These are phyloP conservation scores for Cygnus olor DNA, from an alignment of 2,797 vertebrate species.

Conservation along the genomic window DNA sequence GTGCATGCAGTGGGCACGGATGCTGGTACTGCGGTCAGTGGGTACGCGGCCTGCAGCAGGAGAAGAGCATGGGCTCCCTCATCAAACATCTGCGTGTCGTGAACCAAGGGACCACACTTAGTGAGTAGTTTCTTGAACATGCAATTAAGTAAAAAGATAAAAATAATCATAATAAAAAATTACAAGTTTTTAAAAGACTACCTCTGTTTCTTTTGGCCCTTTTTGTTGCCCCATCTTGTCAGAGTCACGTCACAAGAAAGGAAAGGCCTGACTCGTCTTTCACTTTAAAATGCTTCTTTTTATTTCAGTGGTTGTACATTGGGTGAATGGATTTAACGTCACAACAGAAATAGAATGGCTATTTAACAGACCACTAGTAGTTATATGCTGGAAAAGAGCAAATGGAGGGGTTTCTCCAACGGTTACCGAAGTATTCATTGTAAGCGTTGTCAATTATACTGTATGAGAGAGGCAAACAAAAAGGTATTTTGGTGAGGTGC, in stretches of 20 bases:
- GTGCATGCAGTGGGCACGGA: neutral
- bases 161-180: neutral
- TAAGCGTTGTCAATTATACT: slow-evolving; percentile 70
- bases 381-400: slow-evolving; percentile 78
- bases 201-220: neutral
- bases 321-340: slow-evolving; percentile 82
- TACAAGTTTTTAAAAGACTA: neutral
- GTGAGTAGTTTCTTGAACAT: neutral
- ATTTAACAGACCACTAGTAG: slow-evolving; percentile 82
- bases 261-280: neutral
- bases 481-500: slow-evolving; percentile 76
- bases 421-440: slow-evolving; percentile 74
- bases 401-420: slow-evolving; percentile 70
- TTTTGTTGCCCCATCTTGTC: neutral
- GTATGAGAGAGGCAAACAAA: slow-evolving; percentile 79
- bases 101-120: rapidly evolving
- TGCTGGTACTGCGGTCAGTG: neutral
- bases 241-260: neutral
- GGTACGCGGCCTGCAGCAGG: rapidly evolving
- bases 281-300: slow-evolving; percentile 84
- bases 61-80: neutral
- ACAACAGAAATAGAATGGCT: slow-evolving; percentile 82
- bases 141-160: neutral
- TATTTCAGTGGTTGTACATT: slow-evolving; percentile 86
- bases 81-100: rapidly evolving